Evolutionary conservation across 2,888 invertebrate species (phyloP), one percentile per base, ranked within the genome.

Genomic region (Sisyra terminalis): DNA sequence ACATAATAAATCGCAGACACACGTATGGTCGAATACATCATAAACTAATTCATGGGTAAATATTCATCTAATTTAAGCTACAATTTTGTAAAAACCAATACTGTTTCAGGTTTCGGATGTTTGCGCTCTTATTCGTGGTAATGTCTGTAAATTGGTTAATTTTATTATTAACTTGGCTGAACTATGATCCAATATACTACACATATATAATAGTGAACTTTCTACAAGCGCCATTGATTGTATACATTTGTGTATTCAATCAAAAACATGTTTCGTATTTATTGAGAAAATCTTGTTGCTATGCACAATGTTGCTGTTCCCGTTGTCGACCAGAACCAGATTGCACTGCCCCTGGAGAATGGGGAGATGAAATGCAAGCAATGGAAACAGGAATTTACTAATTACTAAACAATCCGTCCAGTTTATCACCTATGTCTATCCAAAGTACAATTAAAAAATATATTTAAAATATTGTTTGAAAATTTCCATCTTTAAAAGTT

Each of bases 331-430:
- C 62, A 4, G 77, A 83, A 48, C 78, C 78, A 1, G 71, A 79
- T 18, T 77, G 78, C 2, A 73, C 74, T n/a, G 17, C 37, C n/a
- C 14, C 30, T 40, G 35, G 35, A 18, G 86, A 87, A 54, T 87
- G 86, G 86, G 87, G 87, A 0, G 87, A 87, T 54, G 87, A 88
- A 64, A 78, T 87, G 81, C 78, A 83, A 42, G 84, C 86, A 47
- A 86, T 87, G 75, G 85, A 85, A 54, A 78, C 80, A 11, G 72
- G 72, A 32, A 55, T 55, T 40, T 68, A 68, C 53, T 67, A 52
- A 53, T 36, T 44, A 17, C 24, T 40, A 4, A 10, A 39, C 16
- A 24, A 15, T 6, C 5, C 5, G 16, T 8, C 7, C 9, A 13
- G 13, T 9, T 13, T 35, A 15, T 15, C 7, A 35, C 3, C 8